phyloP scores from a whole-genome alignment of 1,140 invertebrate genomes.

The Macrotrachela quadricornifera region DNA sequence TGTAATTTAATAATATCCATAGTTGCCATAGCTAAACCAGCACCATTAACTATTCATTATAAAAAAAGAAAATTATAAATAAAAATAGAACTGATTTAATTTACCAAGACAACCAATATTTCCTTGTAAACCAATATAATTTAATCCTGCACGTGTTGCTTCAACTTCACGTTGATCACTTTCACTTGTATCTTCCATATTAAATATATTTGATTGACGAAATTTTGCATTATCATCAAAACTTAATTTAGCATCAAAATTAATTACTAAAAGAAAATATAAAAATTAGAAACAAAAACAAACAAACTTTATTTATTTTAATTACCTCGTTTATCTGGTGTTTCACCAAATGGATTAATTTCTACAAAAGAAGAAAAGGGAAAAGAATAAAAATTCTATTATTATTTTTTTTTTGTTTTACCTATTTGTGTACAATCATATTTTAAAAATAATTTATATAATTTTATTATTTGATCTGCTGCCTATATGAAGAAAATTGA shows the following conservation, averaged over 20 bases:
- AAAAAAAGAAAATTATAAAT: no score
- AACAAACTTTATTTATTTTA: background rate
- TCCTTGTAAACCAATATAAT: constrained; percentile 66
- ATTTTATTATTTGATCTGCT: constrained; percentile 59
- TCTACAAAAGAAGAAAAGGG: constrained; percentile 46
- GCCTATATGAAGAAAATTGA: constrained; percentile 34
- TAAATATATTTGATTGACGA: constrained; percentile 50
- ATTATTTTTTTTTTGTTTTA: no score
- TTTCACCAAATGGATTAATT: constrained; percentile 94
- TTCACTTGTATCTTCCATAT: constrained; percentile 24
- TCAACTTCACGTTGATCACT: constrained; percentile 68
- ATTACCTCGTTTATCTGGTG: constrained; percentile 46
- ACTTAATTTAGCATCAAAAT: constrained; percentile 91
- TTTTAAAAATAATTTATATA: constrained; percentile 74
- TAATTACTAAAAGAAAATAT: constrained; percentile 45
- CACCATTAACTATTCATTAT: constrained; percentile 33
- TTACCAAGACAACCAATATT: constrained; percentile 59
- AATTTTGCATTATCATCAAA: constrained; percentile 96
- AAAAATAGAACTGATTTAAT: no score
- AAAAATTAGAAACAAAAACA: background rate
- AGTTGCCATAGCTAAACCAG: constrained; percentile 38
- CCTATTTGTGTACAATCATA: constrained; percentile 76
- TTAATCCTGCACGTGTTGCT: constrained; percentile 65
- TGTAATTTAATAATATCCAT: constrained; percentile 36
- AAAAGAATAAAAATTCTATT: no score